Evolutionary conservation across 1,140 invertebrate genomes (phyloP), one percentile per base, ranked within the genome.

Genomic region (Neuroterus valhalla): DNA sequence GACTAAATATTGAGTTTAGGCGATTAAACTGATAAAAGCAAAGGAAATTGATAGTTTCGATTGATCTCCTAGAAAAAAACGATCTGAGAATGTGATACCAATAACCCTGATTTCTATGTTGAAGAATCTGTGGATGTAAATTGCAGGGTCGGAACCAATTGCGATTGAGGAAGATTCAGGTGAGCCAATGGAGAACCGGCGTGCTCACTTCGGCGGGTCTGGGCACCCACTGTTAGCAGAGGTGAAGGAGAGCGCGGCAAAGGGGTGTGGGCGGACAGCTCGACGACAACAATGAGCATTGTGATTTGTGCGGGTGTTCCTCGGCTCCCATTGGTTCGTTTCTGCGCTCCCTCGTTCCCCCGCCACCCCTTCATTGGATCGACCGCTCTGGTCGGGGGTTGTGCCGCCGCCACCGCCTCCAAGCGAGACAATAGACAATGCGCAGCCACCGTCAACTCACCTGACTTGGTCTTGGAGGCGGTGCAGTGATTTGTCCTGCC

Each of bases 211-310:
- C 26, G 4, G 55, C 23, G 12, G 52, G 14, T 11, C 15, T 3
- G 2, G 23, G 21, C 52, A 26, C 55, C 12, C 23, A 15, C 71
- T 78, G 71, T 45, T 79, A 82, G 74, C 81, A 72, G 73, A 68
- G 66, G 74, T 55, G 71, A 68, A 23, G 68, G 74, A 77, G 76
- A 79, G 75, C 52, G 74, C 71, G 71, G 68, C 15, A 68, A 69
- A 70, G 78, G 81, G 82, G 82, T 82, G 85, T 88, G 85, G 86
- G 87, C 87, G 87, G 85, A 88, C 82, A 84, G 82, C 80, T 78
- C 82, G 79, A 74, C 82, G 85, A 87, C 86, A 90, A 90, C 89
- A 90, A 90, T 89, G 86, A 89, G 88, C 89, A 90, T 90, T 90
- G 89, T 90, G 89, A 90, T 90, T 89, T 90, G 89, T 82, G 88